phyloP scores from a whole-genome alignment of 2,113 vertebrate species.

The Perca flavescens region DNA sequence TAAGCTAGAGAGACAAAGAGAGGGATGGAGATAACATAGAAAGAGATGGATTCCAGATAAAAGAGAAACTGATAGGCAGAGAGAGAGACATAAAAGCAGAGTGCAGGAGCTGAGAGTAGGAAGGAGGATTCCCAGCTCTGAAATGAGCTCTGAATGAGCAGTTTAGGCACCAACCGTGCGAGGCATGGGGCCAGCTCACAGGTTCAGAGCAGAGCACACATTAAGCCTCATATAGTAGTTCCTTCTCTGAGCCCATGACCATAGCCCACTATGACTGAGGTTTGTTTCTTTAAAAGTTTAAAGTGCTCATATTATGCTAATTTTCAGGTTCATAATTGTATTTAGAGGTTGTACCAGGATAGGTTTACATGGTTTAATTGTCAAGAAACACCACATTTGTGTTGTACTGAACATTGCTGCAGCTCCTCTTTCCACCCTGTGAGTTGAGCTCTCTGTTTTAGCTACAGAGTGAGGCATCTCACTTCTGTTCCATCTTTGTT shows the following conservation, averaged over 20 bases:
- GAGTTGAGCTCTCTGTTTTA: no score
- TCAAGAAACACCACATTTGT: no score
- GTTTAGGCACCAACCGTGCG: conserved; percentile 42
- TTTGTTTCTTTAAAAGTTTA: background rate
- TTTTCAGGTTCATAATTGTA: no score
- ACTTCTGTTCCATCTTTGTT: no score
- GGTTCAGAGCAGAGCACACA: conserved; percentile 40
- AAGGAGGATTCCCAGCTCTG: conserved; percentile 44
- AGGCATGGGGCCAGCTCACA: conserved; percentile 39
- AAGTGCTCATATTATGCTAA: no score
- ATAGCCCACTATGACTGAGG: background rate
- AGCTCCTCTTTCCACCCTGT: no score
- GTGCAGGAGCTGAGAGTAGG: conserved; percentile 31
- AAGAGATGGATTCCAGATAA: conserved; percentile 66
- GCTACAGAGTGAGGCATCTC: no score
- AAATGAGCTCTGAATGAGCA: conserved; percentile 54
- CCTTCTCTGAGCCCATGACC: conserved; percentile 1
- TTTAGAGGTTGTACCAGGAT: no score
- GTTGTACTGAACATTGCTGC: no score
- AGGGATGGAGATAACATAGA: conserved; percentile 64
- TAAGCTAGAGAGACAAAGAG: conserved; percentile 61
- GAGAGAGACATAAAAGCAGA: conserved; percentile 41
- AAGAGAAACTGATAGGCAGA: conserved; percentile 53
- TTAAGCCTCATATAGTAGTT: conserved; percentile 3
- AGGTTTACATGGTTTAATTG: no score